Evolutionary conservation across 2,888 invertebrate species (phyloP), one percentile per base, ranked within the genome.

Genomic region (Hylaea fasciaria): DNA sequence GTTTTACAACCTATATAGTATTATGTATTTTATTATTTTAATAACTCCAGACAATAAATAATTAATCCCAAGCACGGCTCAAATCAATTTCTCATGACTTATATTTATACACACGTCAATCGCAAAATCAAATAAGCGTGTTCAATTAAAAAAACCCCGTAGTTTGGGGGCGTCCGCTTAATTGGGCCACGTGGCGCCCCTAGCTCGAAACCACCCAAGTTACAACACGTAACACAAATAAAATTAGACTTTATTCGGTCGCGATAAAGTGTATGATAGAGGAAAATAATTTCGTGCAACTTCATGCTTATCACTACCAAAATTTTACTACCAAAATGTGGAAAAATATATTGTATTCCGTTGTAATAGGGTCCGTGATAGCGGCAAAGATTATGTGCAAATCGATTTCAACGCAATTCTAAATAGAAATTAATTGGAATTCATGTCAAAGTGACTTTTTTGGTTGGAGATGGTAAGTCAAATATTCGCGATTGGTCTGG

Each of bases 131-230:
- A 89, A 89, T 86, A 86, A 85, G 78, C 87, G 85, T 83, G 83
- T 84, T 87, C 88, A 89, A 89, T 90, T 89, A 89, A 86, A 85
- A n/a, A 78, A 80, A 71, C 78, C 75, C 79, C 73, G 76, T 73
- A 78, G 76, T 81, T 83, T 73, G 78, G 80, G 84, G 87, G 81
- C 69, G 69, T 68, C 66, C 53, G 64, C 64, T 60, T 87, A 88
- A 89, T 89, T 85, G 85, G 83, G 87, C 72, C 89, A 86, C 90
- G 90, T 87, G 90, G 76, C 86, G 73, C 71, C 81, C 83, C 80
- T 81, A 65, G 28, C 57, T 14, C 5, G 13, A 43, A 57, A 16
- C 58, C 62, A 54, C 56, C 51, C 39, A 53, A 53, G 32, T 12
- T n/a, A 58, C 62, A 53, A 64, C 55, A 53, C 46, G 47, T 41